phyloP scores from a whole-genome alignment of 2,113 vertebrate species.

The Sorex fumeus region DNA sequence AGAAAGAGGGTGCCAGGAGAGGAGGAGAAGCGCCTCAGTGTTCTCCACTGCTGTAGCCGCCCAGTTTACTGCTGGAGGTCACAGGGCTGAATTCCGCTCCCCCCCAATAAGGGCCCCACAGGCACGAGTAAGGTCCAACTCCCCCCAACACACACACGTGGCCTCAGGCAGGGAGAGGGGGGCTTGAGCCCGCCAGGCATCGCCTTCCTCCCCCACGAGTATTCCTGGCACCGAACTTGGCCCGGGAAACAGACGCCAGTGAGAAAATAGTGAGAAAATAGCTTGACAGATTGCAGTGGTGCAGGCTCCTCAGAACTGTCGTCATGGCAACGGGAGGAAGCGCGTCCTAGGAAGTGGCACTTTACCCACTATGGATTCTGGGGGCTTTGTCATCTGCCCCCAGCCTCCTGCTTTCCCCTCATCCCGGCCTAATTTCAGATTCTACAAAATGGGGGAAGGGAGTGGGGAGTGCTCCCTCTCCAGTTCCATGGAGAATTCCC shows the following conservation, averaged over 20 bases:
- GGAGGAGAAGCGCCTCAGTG: background rate
- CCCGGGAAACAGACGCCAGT: conserved; percentile 77
- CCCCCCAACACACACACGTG: background rate
- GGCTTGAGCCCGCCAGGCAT: conserved; percentile 5
- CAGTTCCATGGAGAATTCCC: background rate
- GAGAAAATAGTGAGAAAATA: conserved; percentile 86
- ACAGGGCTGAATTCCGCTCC: background rate
- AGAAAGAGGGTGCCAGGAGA: conserved; percentile 75
- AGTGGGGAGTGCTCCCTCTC: background rate
- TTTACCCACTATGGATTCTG: conserved; percentile 72
- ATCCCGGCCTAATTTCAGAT: background rate
- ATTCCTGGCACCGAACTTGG: conserved; percentile 76
- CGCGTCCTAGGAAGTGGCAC: conserved; percentile 65
- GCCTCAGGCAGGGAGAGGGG: conserved; percentile 20
- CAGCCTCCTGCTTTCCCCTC: conserved; percentile 20
- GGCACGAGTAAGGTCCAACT: background rate
- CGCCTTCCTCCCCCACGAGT: conserved; percentile 65
- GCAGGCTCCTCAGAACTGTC: conserved; percentile 66
- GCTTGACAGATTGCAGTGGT: conserved; percentile 81
- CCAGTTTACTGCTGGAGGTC: background rate
- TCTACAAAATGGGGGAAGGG: conserved; percentile 1
- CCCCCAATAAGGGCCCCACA: background rate
- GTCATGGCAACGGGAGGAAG: conserved; percentile 82
- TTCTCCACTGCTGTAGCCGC: background rate
- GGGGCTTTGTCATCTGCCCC: conserved; percentile 42